These are phyloP conservation scores for Clarias macrocephalus DNA, from an alignment of 2,113 vertebrate species.

Conservation along the genomic window DNA sequence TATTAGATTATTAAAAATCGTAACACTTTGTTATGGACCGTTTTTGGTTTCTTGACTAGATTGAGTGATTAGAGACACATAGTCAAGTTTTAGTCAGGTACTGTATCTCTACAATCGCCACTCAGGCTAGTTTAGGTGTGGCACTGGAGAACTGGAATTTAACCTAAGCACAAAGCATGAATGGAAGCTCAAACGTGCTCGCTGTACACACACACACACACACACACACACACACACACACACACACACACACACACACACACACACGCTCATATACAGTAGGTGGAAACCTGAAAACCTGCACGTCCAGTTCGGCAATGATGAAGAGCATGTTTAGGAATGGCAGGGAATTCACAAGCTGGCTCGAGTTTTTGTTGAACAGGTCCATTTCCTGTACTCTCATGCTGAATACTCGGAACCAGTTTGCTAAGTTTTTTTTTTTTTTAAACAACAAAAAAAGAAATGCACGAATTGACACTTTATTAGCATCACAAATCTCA, in stretches of 20 bases:
- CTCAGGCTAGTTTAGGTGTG: slow-evolving; percentile 11
- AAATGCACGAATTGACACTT: background rate
- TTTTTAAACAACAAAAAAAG: background rate
- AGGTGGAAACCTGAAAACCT: slow-evolving; percentile 24
- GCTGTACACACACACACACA: background rate
- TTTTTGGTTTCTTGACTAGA: background rate
- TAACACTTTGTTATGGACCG: background rate
- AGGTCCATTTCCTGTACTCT: background rate
- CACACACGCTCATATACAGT: background rate
- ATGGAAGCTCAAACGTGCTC: slow-evolving; percentile 6
- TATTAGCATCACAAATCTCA: background rate
- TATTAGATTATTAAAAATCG: background rate
- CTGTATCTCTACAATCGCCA: background rate
- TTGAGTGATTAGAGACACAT: background rate
- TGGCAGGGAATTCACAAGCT: background rate
- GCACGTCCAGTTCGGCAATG: slow-evolving; percentile 3
- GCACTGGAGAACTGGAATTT: slow-evolving; percentile 6
- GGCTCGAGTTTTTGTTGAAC: background rate
- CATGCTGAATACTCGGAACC: background rate
- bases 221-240: too few relatives aligned
- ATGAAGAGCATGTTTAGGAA: background rate
- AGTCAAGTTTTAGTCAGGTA: background rate
- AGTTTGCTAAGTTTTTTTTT: background rate
- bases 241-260: background rate
- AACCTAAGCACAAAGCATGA: background rate